Evolutionary conservation across 2,888 invertebrate species (phyloP).

Genomic region (Stenurella melanura): DNA sequence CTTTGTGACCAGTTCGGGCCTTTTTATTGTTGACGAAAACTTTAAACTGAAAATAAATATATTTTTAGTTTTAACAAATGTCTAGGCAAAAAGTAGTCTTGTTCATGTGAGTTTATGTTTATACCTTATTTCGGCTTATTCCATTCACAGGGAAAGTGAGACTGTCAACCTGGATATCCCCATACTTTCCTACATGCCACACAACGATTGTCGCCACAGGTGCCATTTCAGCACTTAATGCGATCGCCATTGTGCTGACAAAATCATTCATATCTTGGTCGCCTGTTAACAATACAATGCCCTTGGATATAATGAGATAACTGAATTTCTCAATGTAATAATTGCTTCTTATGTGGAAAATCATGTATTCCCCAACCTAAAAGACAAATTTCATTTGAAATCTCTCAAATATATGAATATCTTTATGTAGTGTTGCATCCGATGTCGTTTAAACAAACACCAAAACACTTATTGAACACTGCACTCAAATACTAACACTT

Average conservation of each 20-base stretch:
- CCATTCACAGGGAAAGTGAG: constrained; percentile 98
- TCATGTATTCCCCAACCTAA: constrained; percentile 94
- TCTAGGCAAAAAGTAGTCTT: too few relatives aligned
- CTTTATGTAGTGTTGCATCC: too few relatives aligned
- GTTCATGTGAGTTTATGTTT: not conserved
- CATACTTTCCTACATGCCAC: constrained; percentile 88
- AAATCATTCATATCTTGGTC: constrained; percentile 88
- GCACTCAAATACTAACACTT: too few relatives aligned
- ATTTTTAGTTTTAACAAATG: not conserved
- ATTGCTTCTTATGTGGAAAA: constrained; percentile 95
- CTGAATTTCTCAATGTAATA: constrained; percentile 92
- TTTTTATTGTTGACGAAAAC: constrained; percentile 93
- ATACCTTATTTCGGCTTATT: constrained; percentile 91
- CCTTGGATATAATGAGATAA: constrained; percentile 94
- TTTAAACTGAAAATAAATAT: constrained; percentile 78
- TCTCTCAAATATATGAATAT: too few relatives aligned
- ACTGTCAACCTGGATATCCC: constrained; percentile 92
- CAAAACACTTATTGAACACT: too few relatives aligned
- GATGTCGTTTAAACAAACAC: too few relatives aligned
- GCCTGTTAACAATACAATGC: constrained; percentile 89
- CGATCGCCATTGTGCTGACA: constrained; percentile 87
- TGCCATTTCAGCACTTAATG: constrained; percentile 91
- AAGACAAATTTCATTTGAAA: constrained; percentile 25
- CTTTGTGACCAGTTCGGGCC: constrained; percentile 92
- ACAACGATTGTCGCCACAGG: constrained; percentile 93